Conservation (phyloP, 1,140 invertebrate species). For the Galendromus occidentalis region DNA sequence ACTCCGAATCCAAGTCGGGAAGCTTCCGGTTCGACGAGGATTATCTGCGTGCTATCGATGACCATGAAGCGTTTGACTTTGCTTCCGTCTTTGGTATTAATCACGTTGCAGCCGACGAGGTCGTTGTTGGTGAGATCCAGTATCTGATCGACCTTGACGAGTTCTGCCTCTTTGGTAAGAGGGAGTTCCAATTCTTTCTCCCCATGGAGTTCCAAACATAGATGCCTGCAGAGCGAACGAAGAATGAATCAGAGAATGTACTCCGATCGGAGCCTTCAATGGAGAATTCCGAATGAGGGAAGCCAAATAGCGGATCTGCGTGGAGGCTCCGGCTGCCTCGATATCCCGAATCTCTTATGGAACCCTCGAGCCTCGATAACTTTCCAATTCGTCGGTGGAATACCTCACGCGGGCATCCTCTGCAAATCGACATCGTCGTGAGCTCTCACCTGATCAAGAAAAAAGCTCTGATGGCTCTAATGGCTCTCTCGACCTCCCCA, state of each 20-base stretch:
- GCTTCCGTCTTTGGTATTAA: slow-evolving; percentile 55
- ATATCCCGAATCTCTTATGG: no score
- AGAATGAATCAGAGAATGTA: neutral
- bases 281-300: no score
- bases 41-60: slow-evolving; percentile 78
- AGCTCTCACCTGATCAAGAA: slow-evolving; percentile 43
- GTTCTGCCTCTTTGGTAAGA: slow-evolving; percentile 65
- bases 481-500: slow-evolving; percentile 82
- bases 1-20: slow-evolving; percentile 85
- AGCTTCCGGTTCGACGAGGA: slow-evolving; percentile 86
- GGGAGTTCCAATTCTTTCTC: slow-evolving; percentile 71
- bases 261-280: no score
- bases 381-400: no score
- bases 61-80: slow-evolving; percentile 80
- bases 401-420: no score
- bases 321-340: no score
- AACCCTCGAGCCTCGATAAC: no score
- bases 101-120: slow-evolving; percentile 81
- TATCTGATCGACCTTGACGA: slow-evolving; percentile 73
- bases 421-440: no score
- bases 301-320: no score
- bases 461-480: slow-evolving; percentile 71
- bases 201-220: slow-evolving; percentile 55
- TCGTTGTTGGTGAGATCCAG: slow-evolving; percentile 92
- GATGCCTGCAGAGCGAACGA: slow-evolving; percentile 34